Conservation (phyloP, 1,140 invertebrate genomes). For the Drosophila bocki region DNA sequence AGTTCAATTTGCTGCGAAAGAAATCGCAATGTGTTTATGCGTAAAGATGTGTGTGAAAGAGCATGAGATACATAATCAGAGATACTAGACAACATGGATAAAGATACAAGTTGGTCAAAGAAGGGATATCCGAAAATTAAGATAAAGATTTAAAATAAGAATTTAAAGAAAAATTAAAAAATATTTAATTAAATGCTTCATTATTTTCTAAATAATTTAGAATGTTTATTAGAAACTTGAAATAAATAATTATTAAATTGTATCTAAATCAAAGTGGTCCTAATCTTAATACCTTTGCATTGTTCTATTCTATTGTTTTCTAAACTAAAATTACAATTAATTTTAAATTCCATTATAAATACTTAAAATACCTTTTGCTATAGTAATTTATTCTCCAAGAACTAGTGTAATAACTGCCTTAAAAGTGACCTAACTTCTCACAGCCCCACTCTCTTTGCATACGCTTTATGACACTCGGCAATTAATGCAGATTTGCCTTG, state of each 20-base stretch:
- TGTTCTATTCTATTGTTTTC: too few species aligned
- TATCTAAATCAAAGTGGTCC: too few species aligned
- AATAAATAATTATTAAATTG: too few species aligned
- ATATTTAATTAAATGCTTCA: too few species aligned
- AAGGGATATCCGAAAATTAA: not conserved
- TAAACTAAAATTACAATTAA: not conserved
- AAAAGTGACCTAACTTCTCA: not conserved
- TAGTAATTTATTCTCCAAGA: not conserved
- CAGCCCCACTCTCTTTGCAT: constrained; percentile 18
- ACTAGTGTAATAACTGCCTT: not conserved
- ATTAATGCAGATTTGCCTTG: constrained; percentile 39
- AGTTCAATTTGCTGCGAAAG: constrained; percentile 77
- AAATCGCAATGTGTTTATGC: constrained; percentile 77
- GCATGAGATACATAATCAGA: constrained; percentile 1
- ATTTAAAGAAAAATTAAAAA: too few species aligned
- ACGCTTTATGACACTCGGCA: constrained; percentile 44
- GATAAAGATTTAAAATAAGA: too few species aligned
- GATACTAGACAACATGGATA: not conserved
- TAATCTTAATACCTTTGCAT: not conserved
- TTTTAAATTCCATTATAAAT: too few species aligned
- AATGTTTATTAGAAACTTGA: too few species aligned
- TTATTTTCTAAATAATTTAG: too few species aligned
- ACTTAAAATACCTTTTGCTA: too few species aligned
- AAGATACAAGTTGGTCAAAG: not conserved
- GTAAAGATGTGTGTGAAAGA: constrained; percentile 69